phyloP scores from a whole-genome alignment of 2,888 invertebrate genomes.

The Auanema sp. region DNA sequence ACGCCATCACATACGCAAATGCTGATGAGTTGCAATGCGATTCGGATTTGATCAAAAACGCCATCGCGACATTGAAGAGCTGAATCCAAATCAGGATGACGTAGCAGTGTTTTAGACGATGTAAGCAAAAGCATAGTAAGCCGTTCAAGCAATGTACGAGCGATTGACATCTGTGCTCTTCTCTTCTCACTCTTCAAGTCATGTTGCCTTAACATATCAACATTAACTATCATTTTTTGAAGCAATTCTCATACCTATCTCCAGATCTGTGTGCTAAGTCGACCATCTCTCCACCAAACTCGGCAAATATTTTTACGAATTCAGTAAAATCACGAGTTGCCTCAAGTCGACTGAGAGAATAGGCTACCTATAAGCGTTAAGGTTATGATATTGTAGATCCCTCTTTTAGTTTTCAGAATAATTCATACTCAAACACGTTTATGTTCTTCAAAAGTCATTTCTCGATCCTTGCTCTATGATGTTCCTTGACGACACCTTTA shows the following conservation, averaged over 20 bases:
- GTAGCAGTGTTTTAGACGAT: slow-evolving; percentile 91
- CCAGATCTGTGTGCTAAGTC: slow-evolving; percentile 92
- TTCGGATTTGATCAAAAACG: slow-evolving; percentile 88
- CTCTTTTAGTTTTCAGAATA: too few species aligned
- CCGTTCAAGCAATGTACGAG: slow-evolving; percentile 77
- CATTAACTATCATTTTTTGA: slow-evolving; percentile 70
- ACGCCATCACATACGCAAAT: slow-evolving; percentile 96
- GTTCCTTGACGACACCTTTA: too few species aligned
- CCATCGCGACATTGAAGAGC: slow-evolving; percentile 94
- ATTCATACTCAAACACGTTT: too few species aligned
- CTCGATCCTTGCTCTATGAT: too few species aligned
- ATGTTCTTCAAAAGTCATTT: not conserved
- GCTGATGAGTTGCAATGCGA: slow-evolving; percentile 95
- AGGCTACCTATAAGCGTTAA: slow-evolving; percentile 64
- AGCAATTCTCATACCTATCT: slow-evolving; percentile 68
- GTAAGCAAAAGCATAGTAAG: slow-evolving; percentile 92
- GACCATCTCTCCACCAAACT: slow-evolving; percentile 98
- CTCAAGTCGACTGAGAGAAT: slow-evolving; percentile 68
- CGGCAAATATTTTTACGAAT: slow-evolving; percentile 96
- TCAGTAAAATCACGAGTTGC: slow-evolving; percentile 75
- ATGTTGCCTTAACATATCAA: slow-evolving; percentile 68
- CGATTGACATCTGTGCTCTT: slow-evolving; percentile 92
- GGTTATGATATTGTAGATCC: too few species aligned
- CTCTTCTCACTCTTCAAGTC: slow-evolving; percentile 81
- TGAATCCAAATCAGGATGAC: slow-evolving; percentile 89